Evolutionary conservation across 2,888 invertebrate genomes (phyloP), one percentile per base, ranked within the genome.

Genomic region (Ochropacha duplaris): DNA sequence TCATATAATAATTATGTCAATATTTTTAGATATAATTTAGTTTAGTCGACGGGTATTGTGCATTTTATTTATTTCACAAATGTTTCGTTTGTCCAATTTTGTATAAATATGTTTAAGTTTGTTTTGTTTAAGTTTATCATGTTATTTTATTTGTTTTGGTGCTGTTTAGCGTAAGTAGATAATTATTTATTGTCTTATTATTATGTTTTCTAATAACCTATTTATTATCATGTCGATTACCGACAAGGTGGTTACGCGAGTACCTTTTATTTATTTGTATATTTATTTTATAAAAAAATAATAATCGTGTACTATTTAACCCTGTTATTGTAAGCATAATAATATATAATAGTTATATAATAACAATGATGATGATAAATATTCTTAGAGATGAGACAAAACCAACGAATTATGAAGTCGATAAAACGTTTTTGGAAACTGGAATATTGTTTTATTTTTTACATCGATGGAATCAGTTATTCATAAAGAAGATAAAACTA

Each of bases 1-100:
- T 65, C 55, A 51, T 59, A 44, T 50, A 60, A 60, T 57, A 61
- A 54, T 57, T 58, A 61, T 59, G 57, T 64, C 65, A 60, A 61
- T 60, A 60, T 72, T 72, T 70, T 63, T 59, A 78, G 74, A 71
- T 65, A 64, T 69, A 68, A 68, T 60, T 66, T 90, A 90, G 88
- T 83, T 79, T 87, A 92, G 90, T 91, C 90, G 92, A 92, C 92
- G 92, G 92, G 92, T 91, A 88, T 84, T 87, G 88, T 90, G 91
- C 90, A 90, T 91, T 91, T 81, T 80, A 57, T 67, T 72, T 74
- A 73, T 81, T 77, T 70, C 44, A 19, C 67, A 64, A 72, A 71
- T 71, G 78, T 85, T n/a, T 81, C 80, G 78, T 81, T 79, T 87
- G 90, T 92, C 90, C 89, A 89, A 88, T 91, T 89, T 91, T 91